Conservation (phyloP, 1,140 invertebrate species). For the Helicorthomorpha holstii region DNA sequence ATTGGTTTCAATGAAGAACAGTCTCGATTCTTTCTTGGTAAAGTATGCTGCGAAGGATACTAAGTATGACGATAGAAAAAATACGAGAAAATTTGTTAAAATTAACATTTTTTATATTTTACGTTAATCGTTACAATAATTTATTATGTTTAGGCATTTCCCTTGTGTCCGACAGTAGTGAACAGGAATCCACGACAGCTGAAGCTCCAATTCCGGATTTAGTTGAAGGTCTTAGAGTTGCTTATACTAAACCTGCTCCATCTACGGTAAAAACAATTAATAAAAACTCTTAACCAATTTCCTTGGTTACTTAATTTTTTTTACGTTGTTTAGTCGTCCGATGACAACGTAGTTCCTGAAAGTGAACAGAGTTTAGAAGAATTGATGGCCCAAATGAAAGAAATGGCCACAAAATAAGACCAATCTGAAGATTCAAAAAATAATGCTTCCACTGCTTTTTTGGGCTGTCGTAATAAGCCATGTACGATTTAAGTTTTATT, state of each 20-base stretch:
- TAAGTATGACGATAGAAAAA: no score
- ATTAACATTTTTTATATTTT: background rate
- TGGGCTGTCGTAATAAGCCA: no score
- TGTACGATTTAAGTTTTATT: no score
- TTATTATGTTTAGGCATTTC: conserved; percentile 37
- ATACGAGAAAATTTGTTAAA: conserved; percentile 12
- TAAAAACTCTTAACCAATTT: background rate
- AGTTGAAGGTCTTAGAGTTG: conserved; percentile 41
- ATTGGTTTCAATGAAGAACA: no score
- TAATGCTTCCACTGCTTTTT: no score
- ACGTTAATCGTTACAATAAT: no score
- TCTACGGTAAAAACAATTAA: conserved; percentile 11
- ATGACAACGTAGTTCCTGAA: conserved; percentile 18
- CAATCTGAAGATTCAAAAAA: no score
- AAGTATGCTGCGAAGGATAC: no score
- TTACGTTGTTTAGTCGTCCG: conserved; percentile 11
- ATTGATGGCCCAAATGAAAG: conserved; percentile 77
- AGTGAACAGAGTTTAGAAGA: conserved; percentile 54
- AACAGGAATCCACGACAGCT: conserved; percentile 23
- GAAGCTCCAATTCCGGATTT: conserved; percentile 21
- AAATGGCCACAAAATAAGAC: no score
- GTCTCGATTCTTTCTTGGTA: no score
- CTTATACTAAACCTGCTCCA: conserved; percentile 41
- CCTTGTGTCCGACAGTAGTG: conserved; percentile 46
- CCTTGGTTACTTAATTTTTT: conserved; percentile 20